Evolutionary conservation across 2,888 invertebrate species (phyloP), one percentile per base, ranked within the genome.

Genomic region (Dichetophora obliterata): DNA sequence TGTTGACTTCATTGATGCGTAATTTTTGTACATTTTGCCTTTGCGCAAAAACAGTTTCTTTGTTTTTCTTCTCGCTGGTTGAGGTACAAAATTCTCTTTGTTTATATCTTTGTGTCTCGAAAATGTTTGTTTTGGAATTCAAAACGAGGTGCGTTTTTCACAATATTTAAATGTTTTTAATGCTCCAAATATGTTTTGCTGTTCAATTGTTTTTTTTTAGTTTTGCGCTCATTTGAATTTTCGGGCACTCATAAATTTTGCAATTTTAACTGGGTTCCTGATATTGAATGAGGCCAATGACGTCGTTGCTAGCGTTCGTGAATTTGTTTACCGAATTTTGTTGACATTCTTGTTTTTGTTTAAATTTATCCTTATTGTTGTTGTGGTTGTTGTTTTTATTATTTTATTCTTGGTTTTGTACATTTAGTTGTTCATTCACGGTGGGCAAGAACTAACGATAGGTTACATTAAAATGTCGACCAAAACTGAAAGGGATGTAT

Each of bases 211-310:
- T n/a, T n/a, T n/a, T n/a, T n/a, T 24, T 14, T 31, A 14, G n/a
- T 16, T 37, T 61, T 52, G 59, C 6, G 37, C 14, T 31, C n/a
- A 54, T 57, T 52, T 54, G 31, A 54, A 54, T 22, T 72, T 59
- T 37, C 50, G 59, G 8, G 37, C 31, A 37, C 9, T 37, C 31
- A 11, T 74, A 43, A 43, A 43, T 43, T 43, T 43, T 43, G 43
- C 14, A 11, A 43, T 31, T 19, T 24, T 24, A 31, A 24, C 50
- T 54, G 11, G n/a, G 59, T 61, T 34, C 24, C 37, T 72, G 59
- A n/a, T 63, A 77, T 63, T 61, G 77, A 76, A 77, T 34, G 77
- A 68, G 77, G 73, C 57, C 73, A 77, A 77, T 76, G 76, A 59
- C 70, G 70, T 63, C 14, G 52, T 52, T 65, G 11, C 22, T 34